Conservation (phyloP, 2,888 invertebrate species). For the Barypeithes pellucidus region DNA sequence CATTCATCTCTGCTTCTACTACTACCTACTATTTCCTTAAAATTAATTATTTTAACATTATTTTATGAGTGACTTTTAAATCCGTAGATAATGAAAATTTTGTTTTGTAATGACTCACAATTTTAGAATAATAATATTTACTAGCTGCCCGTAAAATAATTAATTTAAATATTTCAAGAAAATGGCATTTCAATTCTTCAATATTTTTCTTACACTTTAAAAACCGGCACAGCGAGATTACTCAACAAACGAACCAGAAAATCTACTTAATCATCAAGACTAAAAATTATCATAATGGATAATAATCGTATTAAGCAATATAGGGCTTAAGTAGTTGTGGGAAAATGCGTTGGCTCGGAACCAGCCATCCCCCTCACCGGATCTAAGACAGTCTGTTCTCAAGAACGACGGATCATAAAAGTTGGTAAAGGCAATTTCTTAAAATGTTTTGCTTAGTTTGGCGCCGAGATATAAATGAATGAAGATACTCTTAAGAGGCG, state of each 20-base stretch:
- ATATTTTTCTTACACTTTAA: too few species aligned
- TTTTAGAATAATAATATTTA: too few species aligned
- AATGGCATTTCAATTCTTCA: too few species aligned
- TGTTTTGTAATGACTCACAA: too few species aligned
- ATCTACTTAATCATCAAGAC: background rate
- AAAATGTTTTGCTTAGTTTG: slow-evolving; percentile 5
- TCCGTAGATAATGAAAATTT: too few species aligned
- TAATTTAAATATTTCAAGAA: too few species aligned
- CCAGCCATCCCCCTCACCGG: slow-evolving; percentile 11
- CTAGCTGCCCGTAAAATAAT: too few species aligned
- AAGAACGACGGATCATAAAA: background rate
- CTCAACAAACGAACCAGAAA: slow-evolving; percentile 3
- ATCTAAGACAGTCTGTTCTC: slow-evolving; percentile 3
- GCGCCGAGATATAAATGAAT: background rate
- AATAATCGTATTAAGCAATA: slow-evolving; percentile 24
- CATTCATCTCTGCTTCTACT: too few species aligned
- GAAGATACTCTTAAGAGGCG: background rate
- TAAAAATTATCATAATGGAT: slow-evolving; percentile 8
- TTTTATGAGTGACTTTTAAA: too few species aligned
- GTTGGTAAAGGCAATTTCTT: background rate
- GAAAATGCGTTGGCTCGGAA: slow-evolving; percentile 33
- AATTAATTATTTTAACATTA: too few species aligned
- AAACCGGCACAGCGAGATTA: too few species aligned
- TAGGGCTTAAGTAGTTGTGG: slow-evolving; percentile 13
- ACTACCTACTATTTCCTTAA: too few species aligned